Evolutionary conservation across 2,888 invertebrate genomes (phyloP), one percentile per base, ranked within the genome.

Genomic region (Parthenolecanium corni): DNA sequence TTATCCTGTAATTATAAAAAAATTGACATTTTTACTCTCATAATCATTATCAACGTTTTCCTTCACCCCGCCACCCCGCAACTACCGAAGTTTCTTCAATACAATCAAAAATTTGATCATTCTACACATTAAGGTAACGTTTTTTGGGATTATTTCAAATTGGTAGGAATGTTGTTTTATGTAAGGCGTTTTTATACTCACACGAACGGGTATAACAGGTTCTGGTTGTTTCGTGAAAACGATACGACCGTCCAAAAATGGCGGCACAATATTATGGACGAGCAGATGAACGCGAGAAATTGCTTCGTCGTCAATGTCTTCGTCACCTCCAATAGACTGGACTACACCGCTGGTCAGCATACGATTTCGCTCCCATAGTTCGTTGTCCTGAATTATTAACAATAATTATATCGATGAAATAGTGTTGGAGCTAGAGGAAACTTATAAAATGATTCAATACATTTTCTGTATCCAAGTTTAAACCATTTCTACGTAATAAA

Each of bases 161-260:
- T n/a, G n/a, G n/a, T n/a, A n/a, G n/a, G n/a, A n/a, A n/a, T n/a
- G n/a, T n/a, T n/a, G n/a, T n/a, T n/a, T 31, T 9, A 4, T 2
- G 6, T 18, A 44, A 2, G 46, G n/a, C n/a, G n/a, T n/a, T n/a
- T n/a, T n/a, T n/a, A n/a, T 44, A 63, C 68, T 70, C 72, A 80
- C 80, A 79, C 80, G 77, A 31, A 93, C 91, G 14, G 97, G 97
- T 71, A 98, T 85, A n/a, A 98, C 93, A 1, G 97, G 97, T 72
- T 97, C 96, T 0, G 94, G 94, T 73, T 98, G 97, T 71, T 97
- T 98, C 0, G 98, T 99, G 74, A 98, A 99, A 0, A 97, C 95
- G 68, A 98, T 97, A 62, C 98, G 80, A 0, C 98, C 98, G 74
- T 99, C 98, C 2, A 98, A 78, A 76, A 99, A 99, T 0, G 98